Base-by-base conservation (phyloP, 2,888 invertebrate genomes). In the Latheticus oryzae region DNA sequence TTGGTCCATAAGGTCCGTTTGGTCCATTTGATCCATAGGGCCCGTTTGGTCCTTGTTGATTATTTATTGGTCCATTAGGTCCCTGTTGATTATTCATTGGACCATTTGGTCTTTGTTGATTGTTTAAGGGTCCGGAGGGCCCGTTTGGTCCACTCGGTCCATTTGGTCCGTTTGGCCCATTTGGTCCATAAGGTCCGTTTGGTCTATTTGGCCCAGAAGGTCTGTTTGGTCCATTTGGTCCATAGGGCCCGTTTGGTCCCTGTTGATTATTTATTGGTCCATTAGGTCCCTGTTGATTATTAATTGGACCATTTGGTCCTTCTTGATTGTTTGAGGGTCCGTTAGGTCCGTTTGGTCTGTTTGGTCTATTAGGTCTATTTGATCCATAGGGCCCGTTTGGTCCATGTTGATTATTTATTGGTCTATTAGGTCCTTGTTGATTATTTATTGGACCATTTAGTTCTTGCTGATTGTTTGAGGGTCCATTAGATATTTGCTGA, bases 401-500 rank as follows among this genome's bases (percentile, higher is more conserved):
- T 1, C 40, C 30, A 32, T 35, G 30, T 37, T 50, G 4, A 60
- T 38, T 0, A 11, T 28, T 45, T 5, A 37, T 30, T 11, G 37
- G 54, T 37, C 37, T 33, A 2, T 9, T 32, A 16, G 59, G 33
- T 52, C 58, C 37, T 57, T 35, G 35, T 50, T 50, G 4, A 61
- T 40, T 0, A 17, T 13, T 24, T 5, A 58, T 53, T 40, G 50
- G 64, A 33, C 59, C 42, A 56, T 64, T 0, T 53, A 54, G 1
- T 11, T 33, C 47, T 70, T 61, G 76, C 71, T 43, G 66, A 7
- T 59, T 40, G n/a, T n/a, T 5, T 7, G 5, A 37, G 7, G 52
- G 3, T 19, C 21, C 19, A 43, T 28, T 23, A n/a, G 58, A 24
- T 12, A 33, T 47, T 55, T 58, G 54, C 55, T 58, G 58, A 33